Conservation (phyloP, 1,140 invertebrate species). For the Orchestia grillus region DNA sequence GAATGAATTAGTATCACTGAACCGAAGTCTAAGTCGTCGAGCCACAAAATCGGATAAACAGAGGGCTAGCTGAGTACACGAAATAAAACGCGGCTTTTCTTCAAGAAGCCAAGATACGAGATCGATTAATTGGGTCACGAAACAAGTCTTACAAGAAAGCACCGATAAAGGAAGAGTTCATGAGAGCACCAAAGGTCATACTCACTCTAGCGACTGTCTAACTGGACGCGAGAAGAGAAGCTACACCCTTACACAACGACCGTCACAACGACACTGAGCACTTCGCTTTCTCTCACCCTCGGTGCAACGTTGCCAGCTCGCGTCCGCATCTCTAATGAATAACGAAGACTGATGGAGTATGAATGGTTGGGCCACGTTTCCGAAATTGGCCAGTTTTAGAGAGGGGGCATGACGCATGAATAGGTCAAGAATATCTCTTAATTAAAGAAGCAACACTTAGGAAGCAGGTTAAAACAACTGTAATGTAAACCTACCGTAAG, state of each 20-base stretch:
- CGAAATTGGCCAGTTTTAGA: background rate
- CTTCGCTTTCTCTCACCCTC: conserved; percentile 23
- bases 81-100: conserved; percentile 1
- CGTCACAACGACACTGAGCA: conserved; percentile 29
- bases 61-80: conserved; percentile 33
- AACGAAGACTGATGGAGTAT: background rate
- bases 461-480: background rate
- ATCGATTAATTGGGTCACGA: background rate
- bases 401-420: background rate
- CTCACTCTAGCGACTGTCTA: conserved; percentile 43
- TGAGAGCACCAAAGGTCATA: conserved; percentile 39
- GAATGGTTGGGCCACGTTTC: background rate
- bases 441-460: background rate
- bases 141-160: conserved; percentile 24
- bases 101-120: background rate
- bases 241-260: conserved; percentile 13
- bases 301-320: conserved; percentile 38
- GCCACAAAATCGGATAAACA: conserved; percentile 41
- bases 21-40: conserved; percentile 19
- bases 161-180: conserved; percentile 31
- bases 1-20: background rate
- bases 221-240: conserved; percentile 3
- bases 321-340: background rate
- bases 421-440: background rate
- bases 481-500: background rate